A percentile compares a stretch with the other conserved stretches of the same genome.
These are phyloP conservation scores for Brachionus asplanchnoidis DNA, from an alignment of 1,140 invertebrate genomes.

Conservation along the genomic window DNA sequence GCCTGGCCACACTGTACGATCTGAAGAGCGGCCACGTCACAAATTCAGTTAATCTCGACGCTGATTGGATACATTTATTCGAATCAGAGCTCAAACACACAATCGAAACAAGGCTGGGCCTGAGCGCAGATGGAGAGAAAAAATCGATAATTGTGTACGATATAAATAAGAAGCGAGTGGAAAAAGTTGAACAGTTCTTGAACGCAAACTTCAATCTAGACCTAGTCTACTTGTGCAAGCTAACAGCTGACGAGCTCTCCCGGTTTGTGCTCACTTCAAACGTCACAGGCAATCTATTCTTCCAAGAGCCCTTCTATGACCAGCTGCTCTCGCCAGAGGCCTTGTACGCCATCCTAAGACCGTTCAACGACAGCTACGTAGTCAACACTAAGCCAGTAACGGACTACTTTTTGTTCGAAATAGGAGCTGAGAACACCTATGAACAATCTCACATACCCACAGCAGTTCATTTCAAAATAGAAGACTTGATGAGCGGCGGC, in stretches of 20 bases:
- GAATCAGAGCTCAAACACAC: not conserved
- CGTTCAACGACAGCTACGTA: slow-evolving; percentile 15
- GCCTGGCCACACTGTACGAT: not conserved
- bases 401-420: not conserved
- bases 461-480: slow-evolving; percentile 14
- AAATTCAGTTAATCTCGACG: slow-evolving; percentile 1
- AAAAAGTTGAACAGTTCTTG: not conserved
- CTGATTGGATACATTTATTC: slow-evolving; percentile 37
- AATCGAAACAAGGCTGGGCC: not conserved
- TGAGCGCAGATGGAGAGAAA: not conserved
- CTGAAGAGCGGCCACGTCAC: not conserved
- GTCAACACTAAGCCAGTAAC: not conserved
- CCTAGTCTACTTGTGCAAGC: slow-evolving; percentile 5
- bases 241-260: not conserved
- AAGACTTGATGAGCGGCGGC: not conserved
- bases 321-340: slow-evolving; percentile 10
- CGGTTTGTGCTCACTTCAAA: not conserved
- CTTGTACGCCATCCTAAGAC: not conserved
- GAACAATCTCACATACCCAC: slow-evolving; percentile 37
- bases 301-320: slow-evolving; percentile 38
- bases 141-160: slow-evolving; percentile 12
- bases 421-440: not conserved
- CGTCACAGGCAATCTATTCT: not conserved
- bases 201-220: not conserved
- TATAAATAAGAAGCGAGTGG: not conserved